Base-by-base conservation (phyloP, 2,888 invertebrate genomes). In the Lycophotia porphyrea region DNA sequence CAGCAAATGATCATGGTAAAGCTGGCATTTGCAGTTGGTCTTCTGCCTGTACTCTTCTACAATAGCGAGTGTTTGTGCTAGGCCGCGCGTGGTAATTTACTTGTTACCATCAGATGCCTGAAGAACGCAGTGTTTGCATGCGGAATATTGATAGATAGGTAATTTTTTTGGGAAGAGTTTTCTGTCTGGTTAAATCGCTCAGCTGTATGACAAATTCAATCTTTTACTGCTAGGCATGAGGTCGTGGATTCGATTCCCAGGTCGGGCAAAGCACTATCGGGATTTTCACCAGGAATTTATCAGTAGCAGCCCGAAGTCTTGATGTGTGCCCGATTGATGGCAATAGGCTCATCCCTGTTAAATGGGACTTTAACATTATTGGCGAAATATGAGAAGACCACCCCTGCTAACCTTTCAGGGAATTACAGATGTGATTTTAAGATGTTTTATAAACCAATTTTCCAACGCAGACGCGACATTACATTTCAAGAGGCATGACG, bases 21-120 rank as follows among this genome's bases (percentile, higher is more conserved):
- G 21, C 58, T 58, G 21, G 31, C 31, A 3, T n/a, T 21, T 15
- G 18, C 7, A 61, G 31, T 63, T 44, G 34, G 4, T 36, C 52
- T 84, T 74, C 67, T 71, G 70, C 27, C 7, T 18, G 18, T 27
- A 13, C 27, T 21, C 5, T 15, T 36, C 42, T 58, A 5, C 44
- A n/a, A 58, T 9, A 55, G 65, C 47, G 44, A 71, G 64, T 47
- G 42, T 80, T 78, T 81, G 70, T 74, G 88, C 78, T 87, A 80
- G 71, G 39, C 61, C 47, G 79, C 64, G 70, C 84, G 49, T 71
- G 72, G 39, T 82, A 78, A 87, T 86, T 82, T 80, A 72, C 77
- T 80, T 74, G 83, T 68, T 80, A 65, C 65, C 58, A 61, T 47
- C 49, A 55, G 52, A 36, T 67, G 78, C 55, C 24, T 68, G 61